Evolutionary conservation across 2,113 vertebrate genomes (phyloP).

Genomic region (Coryphaenoides rupestris): DNA sequence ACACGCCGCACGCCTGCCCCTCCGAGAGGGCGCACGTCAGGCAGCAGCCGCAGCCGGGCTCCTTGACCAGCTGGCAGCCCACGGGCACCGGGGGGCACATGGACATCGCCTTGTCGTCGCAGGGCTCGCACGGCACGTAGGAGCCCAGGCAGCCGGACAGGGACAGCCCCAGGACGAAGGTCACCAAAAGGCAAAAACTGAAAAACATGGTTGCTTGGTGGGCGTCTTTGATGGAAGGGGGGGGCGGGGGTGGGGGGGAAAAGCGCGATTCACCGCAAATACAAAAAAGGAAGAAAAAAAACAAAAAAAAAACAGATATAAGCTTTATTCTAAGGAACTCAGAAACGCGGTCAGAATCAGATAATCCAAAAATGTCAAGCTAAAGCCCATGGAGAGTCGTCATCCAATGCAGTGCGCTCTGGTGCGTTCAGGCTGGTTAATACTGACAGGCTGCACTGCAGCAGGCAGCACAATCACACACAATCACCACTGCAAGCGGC

Average conservation of each 20-base stretch:
- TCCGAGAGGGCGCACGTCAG: constrained; percentile 93
- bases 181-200: constrained; percentile 78
- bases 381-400: constrained; percentile 65
- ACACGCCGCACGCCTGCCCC: constrained; percentile 93
- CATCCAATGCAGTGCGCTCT: constrained; percentile 63
- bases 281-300: constrained; percentile 34
- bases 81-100: constrained; percentile 88
- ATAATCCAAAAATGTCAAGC: constrained; percentile 69
- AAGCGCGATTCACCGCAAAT: background rate
- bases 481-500: constrained; percentile 13
- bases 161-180: constrained; percentile 78
- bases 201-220: constrained; percentile 80
- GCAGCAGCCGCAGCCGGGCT: constrained; percentile 98
- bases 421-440: constrained; percentile 14
- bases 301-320: background rate
- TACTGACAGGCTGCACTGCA: constrained; percentile 18
- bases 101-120: constrained; percentile 92
- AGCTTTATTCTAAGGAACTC: constrained; percentile 53
- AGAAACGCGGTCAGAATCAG: constrained; percentile 65
- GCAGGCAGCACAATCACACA: constrained; percentile 22
- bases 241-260: constrained; percentile 36
- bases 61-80: constrained; percentile 95
- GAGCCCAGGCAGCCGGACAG: constrained; percentile 85
- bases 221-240: too few species aligned
- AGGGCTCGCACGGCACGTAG: constrained; percentile 94